Evolutionary conservation across 2,797 vertebrate species (phyloP).

Genomic region (Clarias fuscus): DNA sequence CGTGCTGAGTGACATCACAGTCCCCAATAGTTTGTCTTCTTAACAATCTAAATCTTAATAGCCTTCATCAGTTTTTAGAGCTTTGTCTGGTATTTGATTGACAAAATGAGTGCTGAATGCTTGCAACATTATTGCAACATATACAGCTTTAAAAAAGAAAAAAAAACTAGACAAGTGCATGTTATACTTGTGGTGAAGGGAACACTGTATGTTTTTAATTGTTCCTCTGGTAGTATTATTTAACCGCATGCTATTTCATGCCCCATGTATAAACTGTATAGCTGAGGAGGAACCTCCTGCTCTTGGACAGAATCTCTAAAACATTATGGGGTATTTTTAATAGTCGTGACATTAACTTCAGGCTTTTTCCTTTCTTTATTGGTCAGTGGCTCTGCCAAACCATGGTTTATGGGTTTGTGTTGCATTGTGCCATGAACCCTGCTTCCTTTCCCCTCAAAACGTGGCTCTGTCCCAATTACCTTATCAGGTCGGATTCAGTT

Average conservation of each 20-base stretch:
- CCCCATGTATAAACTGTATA: conserved; percentile 13
- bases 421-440: conserved; percentile 29
- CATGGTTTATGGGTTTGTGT: conserved; percentile 27
- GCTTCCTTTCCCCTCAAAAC: conserved; percentile 22
- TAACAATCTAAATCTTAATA: background rate
- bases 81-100: background rate
- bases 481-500: conserved; percentile 60
- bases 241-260: conserved; percentile 47
- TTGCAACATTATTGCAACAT: background rate
- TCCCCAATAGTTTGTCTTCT: background rate
- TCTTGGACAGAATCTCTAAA: conserved; percentile 23
- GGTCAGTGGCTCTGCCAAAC: conserved; percentile 12
- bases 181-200: background rate
- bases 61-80: background rate
- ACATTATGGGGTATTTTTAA: conserved; percentile 11
- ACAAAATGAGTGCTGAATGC: background rate
- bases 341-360: conserved; percentile 16
- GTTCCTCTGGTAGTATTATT: conserved; percentile 26
- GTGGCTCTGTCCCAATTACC: conserved; percentile 48
- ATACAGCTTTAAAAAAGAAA: background rate
- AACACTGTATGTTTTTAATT: background rate
- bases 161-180: background rate
- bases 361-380: conserved; percentile 9
- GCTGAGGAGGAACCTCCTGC: background rate
- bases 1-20: background rate